Conservation (phyloP, 1,140 invertebrate species). For the Drosophila pseudoananassae region DNA sequence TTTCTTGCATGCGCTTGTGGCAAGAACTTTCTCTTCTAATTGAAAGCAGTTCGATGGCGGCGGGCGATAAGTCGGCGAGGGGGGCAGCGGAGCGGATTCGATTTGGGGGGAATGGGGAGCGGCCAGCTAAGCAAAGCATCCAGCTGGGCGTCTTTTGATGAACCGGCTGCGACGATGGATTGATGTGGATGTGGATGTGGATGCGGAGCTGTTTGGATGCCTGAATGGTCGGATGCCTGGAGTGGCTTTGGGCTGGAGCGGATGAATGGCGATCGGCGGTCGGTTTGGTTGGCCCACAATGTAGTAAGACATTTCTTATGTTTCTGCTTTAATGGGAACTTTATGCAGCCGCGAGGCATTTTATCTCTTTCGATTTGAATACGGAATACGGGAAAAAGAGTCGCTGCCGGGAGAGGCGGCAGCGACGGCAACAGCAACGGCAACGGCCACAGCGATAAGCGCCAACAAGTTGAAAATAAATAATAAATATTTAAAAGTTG, state of each 20-base stretch:
- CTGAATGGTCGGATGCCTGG: slow-evolving; percentile 8
- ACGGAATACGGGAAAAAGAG: slow-evolving; percentile 51
- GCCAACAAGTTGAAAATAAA: slow-evolving; percentile 70
- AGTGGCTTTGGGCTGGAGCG: slow-evolving; percentile 38
- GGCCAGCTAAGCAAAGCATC: slow-evolving; percentile 36
- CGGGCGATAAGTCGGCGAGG: slow-evolving; percentile 51
- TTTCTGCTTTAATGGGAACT: slow-evolving; percentile 59
- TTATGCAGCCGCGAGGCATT: slow-evolving; percentile 72
- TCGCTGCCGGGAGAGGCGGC: slow-evolving; percentile 22
- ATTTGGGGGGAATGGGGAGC: background rate
- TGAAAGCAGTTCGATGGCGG: slow-evolving; percentile 78
- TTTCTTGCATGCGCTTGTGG: slow-evolving; percentile 67
- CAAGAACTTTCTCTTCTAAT: slow-evolving; percentile 83
- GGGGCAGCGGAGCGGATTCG: slow-evolving; percentile 3
- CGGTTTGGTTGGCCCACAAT: slow-evolving; percentile 13
- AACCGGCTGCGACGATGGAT: slow-evolving; percentile 48
- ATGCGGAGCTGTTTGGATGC: slow-evolving; percentile 7
- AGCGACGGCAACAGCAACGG: background rate
- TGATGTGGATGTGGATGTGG: slow-evolving; percentile 19
- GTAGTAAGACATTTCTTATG: slow-evolving; percentile 52
- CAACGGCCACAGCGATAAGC: slow-evolving; percentile 41
- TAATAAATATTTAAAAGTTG: slow-evolving; percentile 72
- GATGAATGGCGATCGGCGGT: slow-evolving; percentile 52
- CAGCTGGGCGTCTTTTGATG: slow-evolving; percentile 64
- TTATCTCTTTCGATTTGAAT: slow-evolving; percentile 62